Evolutionary conservation across 1,140 invertebrate genomes (phyloP).

Genomic region (Zaprionus tsacasi): DNA sequence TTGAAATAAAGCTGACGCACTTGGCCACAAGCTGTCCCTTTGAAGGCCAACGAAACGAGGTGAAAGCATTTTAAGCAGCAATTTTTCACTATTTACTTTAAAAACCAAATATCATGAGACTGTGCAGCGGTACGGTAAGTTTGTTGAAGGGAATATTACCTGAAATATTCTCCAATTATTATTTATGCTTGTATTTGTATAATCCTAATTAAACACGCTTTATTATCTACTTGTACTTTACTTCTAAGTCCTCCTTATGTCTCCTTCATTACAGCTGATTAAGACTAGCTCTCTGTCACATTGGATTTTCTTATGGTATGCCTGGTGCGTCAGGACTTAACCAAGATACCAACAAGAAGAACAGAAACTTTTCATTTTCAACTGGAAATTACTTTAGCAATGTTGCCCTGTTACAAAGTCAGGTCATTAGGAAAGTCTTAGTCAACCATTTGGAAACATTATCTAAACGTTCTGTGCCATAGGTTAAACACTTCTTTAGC

Average conservation of each 20-base stretch:
- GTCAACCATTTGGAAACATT: constrained; percentile 1
- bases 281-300: not conserved
- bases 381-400: constrained; percentile 3
- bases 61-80: constrained; percentile 34
- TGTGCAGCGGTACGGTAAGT: not conserved
- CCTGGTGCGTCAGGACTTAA: not conserved
- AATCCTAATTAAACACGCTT: not conserved
- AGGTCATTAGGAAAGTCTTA: not conserved
- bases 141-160: not conserved
- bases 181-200: not conserved
- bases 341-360: not conserved
- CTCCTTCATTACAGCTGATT: not conserved
- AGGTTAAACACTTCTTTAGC: constrained; percentile 3
- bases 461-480: constrained; percentile 6
- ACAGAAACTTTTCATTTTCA: constrained; percentile 3
- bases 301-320: not conserved
- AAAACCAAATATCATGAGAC: constrained; percentile 10
- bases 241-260: not conserved
- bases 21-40: constrained; percentile 29
- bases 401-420: constrained; percentile 1
- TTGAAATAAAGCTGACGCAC: constrained; percentile 47
- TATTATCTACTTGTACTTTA: not conserved
- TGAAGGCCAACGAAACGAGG: constrained; percentile 41
- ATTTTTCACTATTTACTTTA: constrained; percentile 6
- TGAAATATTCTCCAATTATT: not conserved